Evolutionary conservation across 2,113 vertebrate species (phyloP).

Genomic region (Chrysochloris asiatica): DNA sequence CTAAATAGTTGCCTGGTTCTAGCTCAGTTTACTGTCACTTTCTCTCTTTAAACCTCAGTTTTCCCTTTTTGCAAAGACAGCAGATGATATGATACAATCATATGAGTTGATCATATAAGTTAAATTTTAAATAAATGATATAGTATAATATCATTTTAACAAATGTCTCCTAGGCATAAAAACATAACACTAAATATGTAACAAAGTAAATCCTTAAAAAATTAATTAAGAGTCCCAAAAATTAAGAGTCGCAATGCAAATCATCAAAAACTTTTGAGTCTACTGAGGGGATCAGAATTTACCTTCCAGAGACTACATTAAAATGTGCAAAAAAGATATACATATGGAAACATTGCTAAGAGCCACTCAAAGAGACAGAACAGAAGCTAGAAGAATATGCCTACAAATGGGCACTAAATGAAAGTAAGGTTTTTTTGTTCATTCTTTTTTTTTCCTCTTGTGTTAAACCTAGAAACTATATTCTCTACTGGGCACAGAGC

Average conservation of each 20-base stretch:
- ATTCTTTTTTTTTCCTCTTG: too few relatives aligned
- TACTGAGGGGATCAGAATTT: neutral
- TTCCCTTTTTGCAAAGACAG: slow-evolving; percentile 29
- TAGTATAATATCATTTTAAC: neutral
- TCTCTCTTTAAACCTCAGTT: neutral
- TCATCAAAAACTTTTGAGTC: slow-evolving; percentile 28
- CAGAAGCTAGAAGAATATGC: neutral
- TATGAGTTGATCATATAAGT: too few relatives aligned
- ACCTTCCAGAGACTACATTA: neutral
- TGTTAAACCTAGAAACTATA: neutral
- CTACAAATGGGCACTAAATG: neutral
- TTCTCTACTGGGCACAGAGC: neutral
- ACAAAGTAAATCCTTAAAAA: too few relatives aligned
- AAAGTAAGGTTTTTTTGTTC: neutral
- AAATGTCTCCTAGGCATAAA: neutral
- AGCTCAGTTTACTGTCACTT: neutral
- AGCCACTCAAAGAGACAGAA: slow-evolving; percentile 46
- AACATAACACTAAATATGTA: neutral
- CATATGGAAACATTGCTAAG: neutral
- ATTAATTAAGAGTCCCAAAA: too few relatives aligned
- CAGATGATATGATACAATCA: neutral
- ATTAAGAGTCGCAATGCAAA: too few relatives aligned
- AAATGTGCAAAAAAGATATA: slow-evolving; percentile 37
- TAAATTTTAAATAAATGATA: neutral
- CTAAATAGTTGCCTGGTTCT: neutral